Conservation (phyloP, 2,113 vertebrate genomes). For the Carollia perspicillata region DNA sequence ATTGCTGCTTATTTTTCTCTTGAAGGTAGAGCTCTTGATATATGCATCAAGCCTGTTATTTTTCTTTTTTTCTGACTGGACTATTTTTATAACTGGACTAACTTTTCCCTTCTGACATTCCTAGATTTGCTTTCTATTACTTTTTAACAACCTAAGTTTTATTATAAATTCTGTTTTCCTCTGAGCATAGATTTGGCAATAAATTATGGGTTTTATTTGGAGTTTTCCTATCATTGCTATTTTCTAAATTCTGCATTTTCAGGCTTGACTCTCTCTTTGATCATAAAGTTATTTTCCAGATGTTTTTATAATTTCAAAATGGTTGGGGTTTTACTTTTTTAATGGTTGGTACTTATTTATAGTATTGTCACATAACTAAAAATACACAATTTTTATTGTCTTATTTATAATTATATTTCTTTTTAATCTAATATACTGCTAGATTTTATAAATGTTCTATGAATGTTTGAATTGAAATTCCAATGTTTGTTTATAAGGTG, state of each 20-base stretch:
- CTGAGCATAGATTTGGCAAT: background rate
- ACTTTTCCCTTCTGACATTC: background rate
- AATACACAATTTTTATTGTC: background rate
- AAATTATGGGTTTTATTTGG: constrained; percentile 16
- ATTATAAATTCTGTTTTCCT: background rate
- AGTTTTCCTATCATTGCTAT: background rate
- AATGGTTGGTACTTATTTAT: background rate
- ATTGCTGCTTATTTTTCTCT: background rate
- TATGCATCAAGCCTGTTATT: background rate
- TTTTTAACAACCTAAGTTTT: background rate
- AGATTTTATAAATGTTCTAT: background rate
- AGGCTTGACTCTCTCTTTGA: background rate
- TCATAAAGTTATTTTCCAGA: background rate
- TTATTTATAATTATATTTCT: background rate
- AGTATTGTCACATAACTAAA: background rate
- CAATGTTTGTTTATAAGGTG: background rate
- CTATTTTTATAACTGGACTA: background rate
- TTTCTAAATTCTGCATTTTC: background rate
- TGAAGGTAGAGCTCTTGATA: background rate
- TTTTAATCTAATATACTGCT: background rate
- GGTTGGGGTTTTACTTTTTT: background rate
- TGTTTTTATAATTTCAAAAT: constrained; percentile 4
- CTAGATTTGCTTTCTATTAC: background rate
- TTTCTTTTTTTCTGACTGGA: background rate
- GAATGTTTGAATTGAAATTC: background rate